phyloP scores from a whole-genome alignment of 2,797 vertebrate species.

The Anniella stebbinsi region DNA sequence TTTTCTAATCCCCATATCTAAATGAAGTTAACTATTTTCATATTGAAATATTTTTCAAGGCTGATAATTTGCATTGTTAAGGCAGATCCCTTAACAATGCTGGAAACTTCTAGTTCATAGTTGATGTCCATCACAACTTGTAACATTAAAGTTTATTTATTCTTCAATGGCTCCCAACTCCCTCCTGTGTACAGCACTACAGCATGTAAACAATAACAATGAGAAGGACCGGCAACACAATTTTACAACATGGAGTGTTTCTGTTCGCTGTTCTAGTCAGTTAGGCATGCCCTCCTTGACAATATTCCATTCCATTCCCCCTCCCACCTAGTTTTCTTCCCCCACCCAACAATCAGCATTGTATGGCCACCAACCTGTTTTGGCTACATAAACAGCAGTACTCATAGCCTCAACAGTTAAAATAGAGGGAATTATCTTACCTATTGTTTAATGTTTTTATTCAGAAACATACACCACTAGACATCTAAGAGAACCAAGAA shows the following conservation, averaged over 20 bases:
- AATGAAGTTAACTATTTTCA: no score
- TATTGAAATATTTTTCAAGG: background rate
- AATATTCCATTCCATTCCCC: background rate
- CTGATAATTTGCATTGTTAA: background rate
- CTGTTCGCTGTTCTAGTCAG: background rate
- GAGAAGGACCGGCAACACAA: background rate
- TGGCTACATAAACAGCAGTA: background rate
- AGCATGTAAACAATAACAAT: background rate
- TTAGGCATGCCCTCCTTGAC: background rate
- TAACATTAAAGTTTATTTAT: background rate
- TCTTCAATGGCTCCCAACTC: background rate
- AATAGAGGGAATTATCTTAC: background rate
- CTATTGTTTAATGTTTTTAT: slow-evolving; percentile 10
- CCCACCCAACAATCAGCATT: background rate
- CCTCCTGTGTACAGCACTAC: background rate
- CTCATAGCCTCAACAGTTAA: background rate
- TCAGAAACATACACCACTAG: background rate
- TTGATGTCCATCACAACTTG: no score
- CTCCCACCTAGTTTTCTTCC: background rate
- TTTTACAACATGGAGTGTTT: background rate
- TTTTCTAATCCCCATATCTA: no score
- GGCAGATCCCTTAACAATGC: no score
- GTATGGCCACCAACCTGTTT: background rate
- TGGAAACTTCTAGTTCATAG: no score
- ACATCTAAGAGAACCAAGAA: background rate